A percentile compares a stretch with the other conserved stretches of the same genome.
Conservation (phyloP, 2,888 invertebrate species). For the Xanthostigma xanthostigma region DNA sequence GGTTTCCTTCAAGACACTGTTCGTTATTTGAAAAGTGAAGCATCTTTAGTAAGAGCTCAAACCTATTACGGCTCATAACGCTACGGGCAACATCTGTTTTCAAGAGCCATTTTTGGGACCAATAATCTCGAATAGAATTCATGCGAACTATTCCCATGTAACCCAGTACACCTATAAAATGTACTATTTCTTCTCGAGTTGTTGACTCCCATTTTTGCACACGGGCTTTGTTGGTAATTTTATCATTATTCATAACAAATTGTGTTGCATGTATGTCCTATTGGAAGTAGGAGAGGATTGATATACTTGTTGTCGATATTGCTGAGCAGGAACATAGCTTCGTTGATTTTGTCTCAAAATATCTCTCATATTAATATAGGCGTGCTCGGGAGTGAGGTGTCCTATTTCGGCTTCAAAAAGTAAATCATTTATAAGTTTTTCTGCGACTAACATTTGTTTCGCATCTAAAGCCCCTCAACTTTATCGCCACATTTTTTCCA, state of each 20-base stretch:
- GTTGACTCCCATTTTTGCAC: constrained; percentile 8
- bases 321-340: constrained; percentile 7
- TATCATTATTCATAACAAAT: constrained; percentile 3
- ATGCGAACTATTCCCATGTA: constrained; percentile 5
- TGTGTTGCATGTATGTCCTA: constrained; percentile 8
- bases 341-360: neutral
- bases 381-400: constrained; percentile 7
- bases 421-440: constrained; percentile 8
- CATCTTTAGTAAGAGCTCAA: neutral
- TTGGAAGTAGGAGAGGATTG: constrained; percentile 4
- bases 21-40: neutral
- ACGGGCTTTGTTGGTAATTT: constrained; percentile 5
- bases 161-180: constrained; percentile 9
- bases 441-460: constrained; percentile 7
- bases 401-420: constrained; percentile 10
- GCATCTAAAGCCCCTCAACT: constrained; percentile 8
- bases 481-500: constrained; percentile 9
- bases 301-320: constrained; percentile 5
- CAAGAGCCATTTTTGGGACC: constrained; percentile 6
- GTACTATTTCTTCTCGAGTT: constrained; percentile 7
- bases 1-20: neutral
- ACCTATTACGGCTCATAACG: constrained; percentile 3
- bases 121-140: constrained; percentile 7
- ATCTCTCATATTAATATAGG: constrained; percentile 9
- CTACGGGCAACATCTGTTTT: constrained; percentile 2